Conservation (phyloP, 2,113 vertebrate genomes). For the Aspidoscelis tigris region DNA sequence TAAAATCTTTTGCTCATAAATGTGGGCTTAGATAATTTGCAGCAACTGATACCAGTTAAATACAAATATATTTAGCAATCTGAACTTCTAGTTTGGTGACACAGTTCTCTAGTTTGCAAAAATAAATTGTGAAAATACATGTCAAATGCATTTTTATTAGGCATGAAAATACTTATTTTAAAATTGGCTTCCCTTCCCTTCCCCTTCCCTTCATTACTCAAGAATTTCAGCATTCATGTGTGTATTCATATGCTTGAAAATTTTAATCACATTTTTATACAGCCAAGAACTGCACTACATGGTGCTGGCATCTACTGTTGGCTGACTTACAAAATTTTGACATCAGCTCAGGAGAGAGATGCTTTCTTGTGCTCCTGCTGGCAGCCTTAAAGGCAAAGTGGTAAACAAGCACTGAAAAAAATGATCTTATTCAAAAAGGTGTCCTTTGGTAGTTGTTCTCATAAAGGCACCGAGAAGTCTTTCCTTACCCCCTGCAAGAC, state of each 20-base stretch:
- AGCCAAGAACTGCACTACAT: accelerated
- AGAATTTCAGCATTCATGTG: neutral
- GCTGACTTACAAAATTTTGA: neutral
- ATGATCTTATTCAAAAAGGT: neutral
- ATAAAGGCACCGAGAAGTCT: neutral
- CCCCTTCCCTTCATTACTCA: accelerated
- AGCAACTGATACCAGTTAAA: too few species aligned
- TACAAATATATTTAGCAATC: too few species aligned
- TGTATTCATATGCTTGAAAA: accelerated
- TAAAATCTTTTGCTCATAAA: too few species aligned
- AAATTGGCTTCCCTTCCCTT: too few species aligned
- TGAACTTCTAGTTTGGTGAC: too few species aligned
- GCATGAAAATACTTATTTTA: too few species aligned
- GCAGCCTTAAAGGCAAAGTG: conserved; percentile 5
- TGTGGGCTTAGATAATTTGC: too few species aligned
- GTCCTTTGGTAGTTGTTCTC: neutral
- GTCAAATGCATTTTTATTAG: too few species aligned
- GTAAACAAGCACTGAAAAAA: conserved; percentile 16
- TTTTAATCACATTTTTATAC: neutral
- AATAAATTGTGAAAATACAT: too few species aligned
- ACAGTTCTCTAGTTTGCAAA: too few species aligned
- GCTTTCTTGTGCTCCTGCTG: conserved; percentile 5
- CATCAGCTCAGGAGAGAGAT: neutral
- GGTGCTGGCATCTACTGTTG: neutral
- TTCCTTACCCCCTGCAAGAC: neutral